Evolutionary conservation across 2,888 invertebrate genomes (phyloP).

Genomic region (Ennomos fuscantarius): DNA sequence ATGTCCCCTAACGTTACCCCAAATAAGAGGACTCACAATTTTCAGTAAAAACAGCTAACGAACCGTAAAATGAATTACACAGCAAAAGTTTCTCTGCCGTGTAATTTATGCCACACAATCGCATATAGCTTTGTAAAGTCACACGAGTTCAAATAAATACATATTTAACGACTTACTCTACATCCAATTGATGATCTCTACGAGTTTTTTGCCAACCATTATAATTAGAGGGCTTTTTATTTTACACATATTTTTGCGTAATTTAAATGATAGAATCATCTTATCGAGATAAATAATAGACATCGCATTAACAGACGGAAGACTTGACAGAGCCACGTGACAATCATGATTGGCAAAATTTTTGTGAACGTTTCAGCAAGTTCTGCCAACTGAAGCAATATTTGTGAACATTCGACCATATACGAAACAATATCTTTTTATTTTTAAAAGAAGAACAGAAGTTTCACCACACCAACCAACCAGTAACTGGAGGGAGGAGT

Average conservation of each 20-base stretch:
- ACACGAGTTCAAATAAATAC: constrained; percentile 47
- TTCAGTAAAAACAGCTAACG: constrained; percentile 54
- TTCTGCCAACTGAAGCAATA: too few species aligned
- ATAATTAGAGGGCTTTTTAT: constrained; percentile 38
- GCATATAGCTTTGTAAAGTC: constrained; percentile 48
- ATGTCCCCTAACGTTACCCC: constrained; percentile 19
- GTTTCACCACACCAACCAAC: too few species aligned
- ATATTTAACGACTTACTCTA: constrained; percentile 40
- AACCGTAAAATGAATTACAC: constrained; percentile 64
- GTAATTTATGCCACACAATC: constrained; percentile 55
- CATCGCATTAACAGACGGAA: too few species aligned
- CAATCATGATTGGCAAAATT: too few species aligned
- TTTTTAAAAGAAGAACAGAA: too few species aligned
- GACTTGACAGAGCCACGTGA: too few species aligned
- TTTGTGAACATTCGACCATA: too few species aligned
- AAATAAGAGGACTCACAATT: constrained; percentile 39
- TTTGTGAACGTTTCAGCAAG: not conserved
- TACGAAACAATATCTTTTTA: too few species aligned
- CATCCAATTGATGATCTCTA: constrained; percentile 39
- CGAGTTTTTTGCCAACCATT: constrained; percentile 41
- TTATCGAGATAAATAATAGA: too few species aligned
- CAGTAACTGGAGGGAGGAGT: too few species aligned
- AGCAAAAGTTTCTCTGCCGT: constrained; percentile 48
- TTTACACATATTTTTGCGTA: too few species aligned
- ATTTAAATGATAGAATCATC: too few species aligned